Base-by-base conservation (phyloP, 2,888 invertebrate genomes). In the Venustoraphidia nigricollis region DNA sequence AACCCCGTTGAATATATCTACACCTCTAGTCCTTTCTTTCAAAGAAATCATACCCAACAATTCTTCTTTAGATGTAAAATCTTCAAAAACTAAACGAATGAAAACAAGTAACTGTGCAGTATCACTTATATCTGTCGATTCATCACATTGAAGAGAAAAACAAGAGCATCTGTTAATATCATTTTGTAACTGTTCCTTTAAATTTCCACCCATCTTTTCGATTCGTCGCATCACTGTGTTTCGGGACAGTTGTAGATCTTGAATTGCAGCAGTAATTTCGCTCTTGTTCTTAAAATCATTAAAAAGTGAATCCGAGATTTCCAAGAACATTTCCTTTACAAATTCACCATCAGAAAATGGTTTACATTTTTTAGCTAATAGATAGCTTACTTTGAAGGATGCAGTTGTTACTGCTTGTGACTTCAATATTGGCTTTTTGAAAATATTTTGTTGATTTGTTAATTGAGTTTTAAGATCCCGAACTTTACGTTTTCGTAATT, bases 1-100 rank as follows among this genome's bases (percentile, higher is more conserved):
- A 47, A 55, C 52, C 34, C 27, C 36, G 44, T 54, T 49, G 45
- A 50, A 54, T 46, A 56, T 54, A 49, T 57, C 50, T 50, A 50
- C 48, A 51, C 53, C 50, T 49, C 53, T 52, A 46, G 56, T 52
- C 37, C 44, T 48, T 49, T 44, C 49, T 45, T 51, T 55, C 50
- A 54, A 53, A 48, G 48, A 48, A 51, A 53, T 51, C 41, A 50
- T 52, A 35, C 45, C 50, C 44, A 54, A 46, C 45, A 51, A 45
- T 51, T 53, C 50, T 53, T 53, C 53, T 51, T 51, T 54, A 47
- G 40, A 50, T 35, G 50, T 49, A 43, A 46, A 52, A 54, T 54
- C 52, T 34, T 53, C 14, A 48, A 54, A 52, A 50, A 50, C 45
- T 43, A 52, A 44, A 42, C 51, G 45, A 51, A 52, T 51, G 34